A percentile compares a stretch with the other conserved stretches of the same genome.
phyloP scores from a whole-genome alignment of 2,888 invertebrate species.

The Ametastegia equiseti region DNA sequence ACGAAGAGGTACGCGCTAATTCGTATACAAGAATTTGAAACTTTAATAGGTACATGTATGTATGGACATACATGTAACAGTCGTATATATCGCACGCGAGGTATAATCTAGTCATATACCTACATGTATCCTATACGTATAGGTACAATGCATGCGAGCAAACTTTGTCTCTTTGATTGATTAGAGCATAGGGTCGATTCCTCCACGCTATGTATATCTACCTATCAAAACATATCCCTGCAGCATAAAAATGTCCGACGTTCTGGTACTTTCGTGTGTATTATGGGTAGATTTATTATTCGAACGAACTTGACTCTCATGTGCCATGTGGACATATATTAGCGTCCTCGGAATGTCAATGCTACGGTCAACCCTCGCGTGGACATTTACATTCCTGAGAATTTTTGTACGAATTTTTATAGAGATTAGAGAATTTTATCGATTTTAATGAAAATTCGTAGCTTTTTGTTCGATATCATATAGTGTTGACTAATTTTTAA shows the following conservation, averaged over 20 bases:
- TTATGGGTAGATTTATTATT: background rate
- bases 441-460: too few species aligned
- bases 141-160: background rate
- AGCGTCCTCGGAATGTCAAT: too few species aligned
- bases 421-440: too few species aligned
- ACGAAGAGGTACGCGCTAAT: background rate
- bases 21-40: background rate
- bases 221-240: background rate
- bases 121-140: too few species aligned
- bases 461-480: too few species aligned
- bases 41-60: background rate
- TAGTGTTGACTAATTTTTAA: too few species aligned
- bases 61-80: background rate
- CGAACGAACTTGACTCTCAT: background rate
- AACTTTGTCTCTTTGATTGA: conserved; percentile 15
- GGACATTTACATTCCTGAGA: too few species aligned
- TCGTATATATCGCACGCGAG: background rate
- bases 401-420: too few species aligned
- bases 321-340: too few species aligned
- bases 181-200: conserved; percentile 12
- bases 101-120: too few species aligned
- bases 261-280: background rate
- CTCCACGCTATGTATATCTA: background rate
- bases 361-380: too few species aligned
- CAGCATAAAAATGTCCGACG: background rate